A percentile compares a stretch with the other conserved stretches of the same genome.
Evolutionary conservation across 2,888 invertebrate genomes (phyloP).

Genomic region (Ectemnius cavifrons): DNA sequence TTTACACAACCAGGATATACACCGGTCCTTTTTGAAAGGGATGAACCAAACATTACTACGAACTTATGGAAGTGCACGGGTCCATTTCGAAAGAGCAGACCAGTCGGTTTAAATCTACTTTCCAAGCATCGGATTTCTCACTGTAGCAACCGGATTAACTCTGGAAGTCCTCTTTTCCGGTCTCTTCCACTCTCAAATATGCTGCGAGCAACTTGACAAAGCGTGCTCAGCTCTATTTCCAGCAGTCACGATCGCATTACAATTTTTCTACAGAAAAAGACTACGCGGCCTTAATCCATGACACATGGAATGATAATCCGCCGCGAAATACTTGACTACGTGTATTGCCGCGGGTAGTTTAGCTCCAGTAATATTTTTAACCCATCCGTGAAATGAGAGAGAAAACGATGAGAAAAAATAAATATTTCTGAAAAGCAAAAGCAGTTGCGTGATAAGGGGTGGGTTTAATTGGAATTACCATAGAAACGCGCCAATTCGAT

Average conservation of each 20-base stretch:
- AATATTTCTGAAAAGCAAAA: not conserved
- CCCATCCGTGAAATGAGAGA: not conserved
- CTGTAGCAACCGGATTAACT: not conserved
- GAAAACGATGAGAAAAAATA: not conserved
- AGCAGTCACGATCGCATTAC: not conserved
- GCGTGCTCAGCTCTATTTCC: constrained; percentile 32
- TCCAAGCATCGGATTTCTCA: no score
- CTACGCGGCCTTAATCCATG: no score
- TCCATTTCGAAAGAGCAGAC: no score
- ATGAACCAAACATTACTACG: no score
- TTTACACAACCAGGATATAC: no score
- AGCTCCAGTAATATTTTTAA: not conserved
- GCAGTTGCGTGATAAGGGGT: not conserved
- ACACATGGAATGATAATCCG: no score
- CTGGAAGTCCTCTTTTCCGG: not conserved
- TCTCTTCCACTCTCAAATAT: not conserved
- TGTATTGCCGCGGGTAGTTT: not conserved
- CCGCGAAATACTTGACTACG: not conserved
- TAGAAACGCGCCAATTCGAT: not conserved
- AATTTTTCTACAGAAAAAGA: not conserved
- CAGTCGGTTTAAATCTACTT: no score
- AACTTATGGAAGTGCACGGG: no score
- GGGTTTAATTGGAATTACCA: not conserved
- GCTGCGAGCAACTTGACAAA: constrained; percentile 37
- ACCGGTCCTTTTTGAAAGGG: no score